A percentile compares a stretch with the other conserved stretches of the same genome.
Evolutionary conservation across 2,888 invertebrate species (phyloP).

Genomic region (Ptychoptera albimana): DNA sequence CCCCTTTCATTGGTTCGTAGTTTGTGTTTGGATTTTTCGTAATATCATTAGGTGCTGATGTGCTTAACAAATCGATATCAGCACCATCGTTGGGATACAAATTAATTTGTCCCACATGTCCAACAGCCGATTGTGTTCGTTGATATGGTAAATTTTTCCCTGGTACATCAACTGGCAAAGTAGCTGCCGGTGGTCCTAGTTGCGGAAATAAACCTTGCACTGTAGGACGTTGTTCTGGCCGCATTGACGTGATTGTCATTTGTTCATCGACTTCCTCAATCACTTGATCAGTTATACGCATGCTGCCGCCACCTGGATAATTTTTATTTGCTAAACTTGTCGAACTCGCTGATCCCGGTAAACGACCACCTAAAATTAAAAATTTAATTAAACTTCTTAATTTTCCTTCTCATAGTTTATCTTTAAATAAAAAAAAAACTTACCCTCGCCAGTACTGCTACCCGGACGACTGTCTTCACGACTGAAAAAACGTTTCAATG

Average conservation of each 20-base stretch:
- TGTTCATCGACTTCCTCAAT: constrained; percentile 71
- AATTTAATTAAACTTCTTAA: too few relatives aligned
- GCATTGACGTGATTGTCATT: constrained; percentile 60
- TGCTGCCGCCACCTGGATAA: constrained; percentile 23
- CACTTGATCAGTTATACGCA: constrained; percentile 53
- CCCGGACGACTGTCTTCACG: constrained; percentile 45
- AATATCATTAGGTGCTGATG: constrained; percentile 22
- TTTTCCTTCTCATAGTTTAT: too few relatives aligned
- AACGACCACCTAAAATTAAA: constrained; percentile 11
- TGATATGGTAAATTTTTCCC: constrained; percentile 20
- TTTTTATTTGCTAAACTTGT: constrained; percentile 17
- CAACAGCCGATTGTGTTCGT: constrained; percentile 22
- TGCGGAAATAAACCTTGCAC: constrained; percentile 45
- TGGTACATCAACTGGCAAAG: constrained; percentile 43
- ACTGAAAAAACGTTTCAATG: constrained; percentile 59
- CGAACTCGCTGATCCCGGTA: constrained; percentile 27
- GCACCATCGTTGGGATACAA: constrained; percentile 28
- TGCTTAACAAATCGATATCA: constrained; percentile 21
- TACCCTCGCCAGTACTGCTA: too few relatives aligned
- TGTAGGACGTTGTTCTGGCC: constrained; percentile 41
- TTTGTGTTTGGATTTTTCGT: constrained; percentile 3
- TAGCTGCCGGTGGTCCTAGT: constrained; percentile 32
- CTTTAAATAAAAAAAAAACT: too few relatives aligned
- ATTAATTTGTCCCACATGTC: constrained; percentile 12
- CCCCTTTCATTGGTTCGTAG: background rate